Base-by-base conservation (phyloP, 2,888 invertebrate species). In the Himalopsyche japonica region DNA sequence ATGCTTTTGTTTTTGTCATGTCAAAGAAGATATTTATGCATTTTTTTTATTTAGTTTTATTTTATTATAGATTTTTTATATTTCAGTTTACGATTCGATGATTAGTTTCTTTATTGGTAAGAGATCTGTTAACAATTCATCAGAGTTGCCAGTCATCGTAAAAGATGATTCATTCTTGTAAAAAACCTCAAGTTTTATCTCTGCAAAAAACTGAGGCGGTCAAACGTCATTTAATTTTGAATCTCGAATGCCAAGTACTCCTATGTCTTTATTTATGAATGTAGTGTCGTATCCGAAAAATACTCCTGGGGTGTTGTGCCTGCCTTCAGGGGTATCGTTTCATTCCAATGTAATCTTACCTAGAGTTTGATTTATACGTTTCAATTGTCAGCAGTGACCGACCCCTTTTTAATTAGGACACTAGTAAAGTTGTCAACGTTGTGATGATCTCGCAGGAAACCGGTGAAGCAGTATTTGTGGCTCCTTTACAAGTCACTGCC, bases 401-500 rank as follows among this genome's bases (percentile, higher is more conserved):
- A 34, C 34, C 64, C 18, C 20, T 18, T 30, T 43, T 18, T 24
- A n/a, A 47, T 37, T 48, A 37, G 64, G 78, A 70, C 70, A 78
- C 78, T 81, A 78, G 81, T 30, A 64, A 76, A 37, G 43, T 57
- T 6, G 24, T 57, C 20, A 24, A 20, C 37, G 48, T 80, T 80
- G 79, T 82, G 82, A 84, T 81, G 70, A 37, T 82, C 76, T 70
- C 43, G 48, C 32, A 76, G 84, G 70, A 34, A 76, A 76, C 32
- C 32, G 57, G 79, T 34, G 83, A 30, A 34, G 49, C 84, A 84
- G 86, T 84, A 81, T 85, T 83, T 85, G 86, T 83, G 85, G 81
- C 85, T 85, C 85, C 86, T 85, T 83, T 84, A 86, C 86, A 84
- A 86, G 84, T 84, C 84, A 79, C 83, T 83, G 84, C 49, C 48